Conservation (phyloP, 2,113 vertebrate species). For the Campylomormyrus tamandua region DNA sequence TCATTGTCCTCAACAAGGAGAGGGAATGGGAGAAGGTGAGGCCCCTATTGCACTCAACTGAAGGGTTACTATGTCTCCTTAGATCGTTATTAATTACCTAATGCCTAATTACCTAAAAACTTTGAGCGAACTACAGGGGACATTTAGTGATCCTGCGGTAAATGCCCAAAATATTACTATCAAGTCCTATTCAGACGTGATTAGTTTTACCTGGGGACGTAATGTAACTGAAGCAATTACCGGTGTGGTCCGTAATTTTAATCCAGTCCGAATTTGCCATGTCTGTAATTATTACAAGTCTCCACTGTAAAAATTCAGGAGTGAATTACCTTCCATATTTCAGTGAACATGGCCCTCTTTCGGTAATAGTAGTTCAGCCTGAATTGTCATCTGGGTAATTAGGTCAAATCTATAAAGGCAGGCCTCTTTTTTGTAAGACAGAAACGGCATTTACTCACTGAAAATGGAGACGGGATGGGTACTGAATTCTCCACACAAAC, state of each 20-base stretch:
- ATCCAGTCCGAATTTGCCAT: neutral
- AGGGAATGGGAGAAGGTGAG: conserved; percentile 97
- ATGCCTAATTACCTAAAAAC: conserved; percentile 18
- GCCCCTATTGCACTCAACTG: neutral
- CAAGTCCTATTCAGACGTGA: neutral
- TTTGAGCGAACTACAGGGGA: conserved; percentile 30
- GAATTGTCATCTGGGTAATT: neutral
- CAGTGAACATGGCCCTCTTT: neutral
- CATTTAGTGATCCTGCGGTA: conserved; percentile 30
- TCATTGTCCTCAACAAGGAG: conserved; percentile 91
- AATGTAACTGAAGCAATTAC: neutral
- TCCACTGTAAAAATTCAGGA: neutral
- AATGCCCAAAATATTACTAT: conserved; percentile 16
- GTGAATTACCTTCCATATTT: neutral
- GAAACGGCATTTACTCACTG: neutral
- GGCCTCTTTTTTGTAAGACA: neutral
- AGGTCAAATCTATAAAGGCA: neutral
- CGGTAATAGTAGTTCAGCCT: neutral
- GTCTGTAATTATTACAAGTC: neutral
- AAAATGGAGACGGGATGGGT: neutral
- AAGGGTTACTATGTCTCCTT: neutral
- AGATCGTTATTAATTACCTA: conserved; percentile 30
- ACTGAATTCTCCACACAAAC: neutral
- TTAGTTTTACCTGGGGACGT: neutral
- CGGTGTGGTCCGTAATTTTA: neutral